Conservation (phyloP, 2,888 invertebrate genomes). For the Leptopilina myrica region DNA sequence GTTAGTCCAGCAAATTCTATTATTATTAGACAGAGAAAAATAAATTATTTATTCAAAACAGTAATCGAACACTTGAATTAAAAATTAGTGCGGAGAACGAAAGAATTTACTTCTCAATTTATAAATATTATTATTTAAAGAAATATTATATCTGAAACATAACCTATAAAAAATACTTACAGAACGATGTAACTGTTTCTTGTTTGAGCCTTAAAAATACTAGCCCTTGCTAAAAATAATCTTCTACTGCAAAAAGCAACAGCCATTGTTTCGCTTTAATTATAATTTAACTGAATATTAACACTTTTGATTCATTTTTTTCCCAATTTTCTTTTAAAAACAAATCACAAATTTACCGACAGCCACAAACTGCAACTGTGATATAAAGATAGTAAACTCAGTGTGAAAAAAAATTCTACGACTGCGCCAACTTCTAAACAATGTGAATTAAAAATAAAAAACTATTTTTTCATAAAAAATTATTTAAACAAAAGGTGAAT, state of each 20-base stretch:
- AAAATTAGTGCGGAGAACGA: not conserved
- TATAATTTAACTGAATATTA: not conserved
- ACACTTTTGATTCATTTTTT: constrained; percentile 23
- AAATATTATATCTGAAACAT: not conserved
- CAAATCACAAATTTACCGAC: not conserved
- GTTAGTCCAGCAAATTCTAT: no score
- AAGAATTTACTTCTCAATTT: not conserved
- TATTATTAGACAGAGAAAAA: no score
- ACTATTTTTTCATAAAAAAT: not conserved
- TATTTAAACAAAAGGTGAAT: not conserved
- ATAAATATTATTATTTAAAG: not conserved
- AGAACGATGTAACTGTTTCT: constrained; percentile 84
- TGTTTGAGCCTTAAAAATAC: constrained; percentile 69
- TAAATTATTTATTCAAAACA: not conserved
- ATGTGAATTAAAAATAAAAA: not conserved
- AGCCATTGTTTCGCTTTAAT: constrained; percentile 67
- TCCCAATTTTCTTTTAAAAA: not conserved
- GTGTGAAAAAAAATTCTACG: not conserved
- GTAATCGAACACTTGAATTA: not conserved
- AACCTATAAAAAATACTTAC: constrained; percentile 78
- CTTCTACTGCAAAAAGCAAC: constrained; percentile 73
- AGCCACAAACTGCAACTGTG: not conserved
- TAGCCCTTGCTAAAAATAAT: constrained; percentile 66
- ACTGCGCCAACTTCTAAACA: not conserved
- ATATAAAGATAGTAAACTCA: not conserved